Conservation (phyloP, 2,797 vertebrate species). For the Benthosema pterotum region DNA sequence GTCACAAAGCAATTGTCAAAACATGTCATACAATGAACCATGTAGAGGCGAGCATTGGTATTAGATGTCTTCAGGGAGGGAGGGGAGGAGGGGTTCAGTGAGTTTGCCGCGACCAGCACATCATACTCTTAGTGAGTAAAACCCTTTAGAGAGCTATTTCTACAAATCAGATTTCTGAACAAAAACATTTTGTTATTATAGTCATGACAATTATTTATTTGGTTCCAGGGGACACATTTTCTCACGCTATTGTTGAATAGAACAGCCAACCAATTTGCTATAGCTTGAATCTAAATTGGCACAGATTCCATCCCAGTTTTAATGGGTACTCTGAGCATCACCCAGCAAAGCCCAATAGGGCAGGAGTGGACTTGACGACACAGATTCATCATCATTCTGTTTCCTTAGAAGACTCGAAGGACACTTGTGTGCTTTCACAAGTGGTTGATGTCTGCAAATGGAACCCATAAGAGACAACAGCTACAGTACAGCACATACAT, state of each 20-base stretch:
- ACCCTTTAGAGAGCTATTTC: too few relatives aligned
- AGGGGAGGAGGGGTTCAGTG: too few relatives aligned
- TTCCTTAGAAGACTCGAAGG: not conserved
- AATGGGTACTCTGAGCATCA: not conserved
- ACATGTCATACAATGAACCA: not conserved
- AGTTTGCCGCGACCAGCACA: too few relatives aligned
- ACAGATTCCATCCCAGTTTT: too few relatives aligned
- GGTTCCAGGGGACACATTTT: too few relatives aligned
- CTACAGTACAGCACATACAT: not conserved
- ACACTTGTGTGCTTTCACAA: slow-evolving; percentile 24
- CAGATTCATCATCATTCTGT: slow-evolving; percentile 25
- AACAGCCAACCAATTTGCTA: too few relatives aligned
- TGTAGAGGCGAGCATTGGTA: not conserved
- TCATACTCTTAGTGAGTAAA: too few relatives aligned
- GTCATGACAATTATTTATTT: too few relatives aligned
- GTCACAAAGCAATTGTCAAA: slow-evolving; percentile 30
- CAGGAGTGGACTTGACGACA: not conserved
- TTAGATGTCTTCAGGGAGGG: slow-evolving; percentile 16
- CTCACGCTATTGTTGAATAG: too few relatives aligned
- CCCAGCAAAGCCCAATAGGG: not conserved
- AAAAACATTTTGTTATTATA: too few relatives aligned
- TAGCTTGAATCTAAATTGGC: too few relatives aligned
- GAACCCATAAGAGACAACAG: slow-evolving; percentile 17
- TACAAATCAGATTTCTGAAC: too few relatives aligned
- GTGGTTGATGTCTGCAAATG: slow-evolving; percentile 19